These are phyloP conservation scores for Arvicola amphibius DNA, from an alignment of 2,797 vertebrate species.

Conservation along the genomic window DNA sequence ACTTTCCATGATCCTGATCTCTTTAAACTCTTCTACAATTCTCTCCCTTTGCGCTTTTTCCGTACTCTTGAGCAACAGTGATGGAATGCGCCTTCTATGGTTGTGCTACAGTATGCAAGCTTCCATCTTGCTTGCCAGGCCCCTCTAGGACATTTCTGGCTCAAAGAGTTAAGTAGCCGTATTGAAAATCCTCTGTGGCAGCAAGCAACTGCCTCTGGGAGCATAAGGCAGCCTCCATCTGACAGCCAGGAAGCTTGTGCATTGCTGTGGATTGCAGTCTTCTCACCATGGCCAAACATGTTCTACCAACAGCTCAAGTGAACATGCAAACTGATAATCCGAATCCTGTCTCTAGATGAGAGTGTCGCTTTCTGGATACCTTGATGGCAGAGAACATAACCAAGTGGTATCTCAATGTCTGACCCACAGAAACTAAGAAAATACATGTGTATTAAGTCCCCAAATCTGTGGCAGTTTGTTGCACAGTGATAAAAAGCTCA, in stretches of 20 bases:
- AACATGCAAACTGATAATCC: background rate
- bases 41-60: background rate
- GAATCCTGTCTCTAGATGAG: background rate
- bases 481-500: background rate
- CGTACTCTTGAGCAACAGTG: background rate
- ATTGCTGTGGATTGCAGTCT: background rate
- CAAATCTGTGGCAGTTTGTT: background rate
- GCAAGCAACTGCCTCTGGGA: background rate
- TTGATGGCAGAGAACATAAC: background rate
- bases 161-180: background rate
- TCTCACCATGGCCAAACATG: background rate
- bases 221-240: background rate
- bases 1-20: background rate
- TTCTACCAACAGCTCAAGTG: background rate
- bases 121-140: background rate
- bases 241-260: background rate
- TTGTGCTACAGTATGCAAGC: background rate
- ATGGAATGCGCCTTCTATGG: background rate
- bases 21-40: background rate
- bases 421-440: background rate
- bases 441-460: background rate
- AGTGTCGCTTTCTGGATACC: accelerated
- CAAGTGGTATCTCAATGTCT: background rate
- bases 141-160: background rate
- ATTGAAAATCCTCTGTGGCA: background rate